Percentiles rank a stretch among this genome's conserved stretches.
These are phyloP conservation scores for Bombus polaris DNA, from an alignment of 1,140 invertebrate species.

Conservation along the genomic window DNA sequence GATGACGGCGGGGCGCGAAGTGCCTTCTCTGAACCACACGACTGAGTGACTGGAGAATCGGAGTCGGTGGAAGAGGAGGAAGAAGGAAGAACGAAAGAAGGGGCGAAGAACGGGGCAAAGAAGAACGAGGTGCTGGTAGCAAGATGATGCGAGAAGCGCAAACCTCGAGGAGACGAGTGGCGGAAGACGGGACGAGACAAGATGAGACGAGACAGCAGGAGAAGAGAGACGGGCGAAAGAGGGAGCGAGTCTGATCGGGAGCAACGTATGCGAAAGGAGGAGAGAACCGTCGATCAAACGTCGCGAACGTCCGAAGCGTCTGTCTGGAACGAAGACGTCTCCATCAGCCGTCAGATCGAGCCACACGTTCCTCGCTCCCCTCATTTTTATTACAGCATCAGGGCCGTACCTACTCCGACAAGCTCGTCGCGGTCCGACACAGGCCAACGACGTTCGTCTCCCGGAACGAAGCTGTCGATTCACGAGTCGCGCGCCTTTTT, in stretches of 20 bases:
- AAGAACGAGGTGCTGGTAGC: conserved; percentile 17
- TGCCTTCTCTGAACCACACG: conserved; percentile 57
- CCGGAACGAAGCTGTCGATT: not conserved
- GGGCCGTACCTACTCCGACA: conserved; percentile 57
- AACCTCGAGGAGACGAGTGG: conserved; percentile 11
- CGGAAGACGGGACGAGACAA: conserved; percentile 32
- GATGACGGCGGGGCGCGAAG: conserved; percentile 70
- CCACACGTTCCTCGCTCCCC: conserved; percentile 60
- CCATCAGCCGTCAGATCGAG: conserved; percentile 75
- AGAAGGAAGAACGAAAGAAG: not conserved
- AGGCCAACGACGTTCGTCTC: not conserved
- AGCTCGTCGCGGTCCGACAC: conserved; percentile 5
- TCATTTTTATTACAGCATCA: conserved; percentile 72
- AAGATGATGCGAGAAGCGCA: conserved; percentile 34
- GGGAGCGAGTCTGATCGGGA: conserved; percentile 46
- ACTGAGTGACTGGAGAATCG: conserved; percentile 52
- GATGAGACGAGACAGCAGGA: conserved; percentile 7
- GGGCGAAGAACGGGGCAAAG: not conserved
- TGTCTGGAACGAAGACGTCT: conserved; percentile 78
- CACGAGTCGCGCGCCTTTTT: not conserved
- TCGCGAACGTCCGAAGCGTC: conserved; percentile 73
- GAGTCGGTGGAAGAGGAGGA: not conserved
- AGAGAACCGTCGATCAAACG: conserved; percentile 78
- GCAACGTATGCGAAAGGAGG: conserved; percentile 63
- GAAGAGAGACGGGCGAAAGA: conserved; percentile 33